phyloP scores from a whole-genome alignment of 2,888 invertebrate species.

The Pedicia rivosa region DNA sequence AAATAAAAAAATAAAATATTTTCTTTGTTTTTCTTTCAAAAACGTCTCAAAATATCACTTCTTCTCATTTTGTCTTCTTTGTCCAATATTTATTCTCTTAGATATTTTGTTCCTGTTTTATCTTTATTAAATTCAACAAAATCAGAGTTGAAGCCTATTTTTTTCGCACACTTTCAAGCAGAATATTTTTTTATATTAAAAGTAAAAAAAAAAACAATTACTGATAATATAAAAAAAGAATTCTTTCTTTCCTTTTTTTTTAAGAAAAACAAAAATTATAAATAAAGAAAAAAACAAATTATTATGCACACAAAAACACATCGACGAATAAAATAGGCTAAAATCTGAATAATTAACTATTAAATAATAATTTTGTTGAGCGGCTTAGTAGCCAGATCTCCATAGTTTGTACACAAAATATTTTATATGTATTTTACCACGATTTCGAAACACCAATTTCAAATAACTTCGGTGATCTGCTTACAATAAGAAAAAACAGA shows the following conservation, averaged over 20 bases:
- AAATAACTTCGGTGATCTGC: not conserved
- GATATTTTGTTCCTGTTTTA: constrained; percentile 10
- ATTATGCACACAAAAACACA: too few relatives aligned
- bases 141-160: constrained; percentile 13
- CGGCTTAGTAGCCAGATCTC: too few relatives aligned
- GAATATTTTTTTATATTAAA: not conserved
- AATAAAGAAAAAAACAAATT: constrained; percentile 3
- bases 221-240: too few relatives aligned
- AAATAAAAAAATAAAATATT: too few relatives aligned
- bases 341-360: not conserved
- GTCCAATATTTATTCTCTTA: not conserved
- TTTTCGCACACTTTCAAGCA: constrained; percentile 9
- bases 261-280: too few relatives aligned
- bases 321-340: constrained; percentile 7
- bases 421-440: constrained; percentile 7
- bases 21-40: too few relatives aligned
- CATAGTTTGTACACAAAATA: not conserved
- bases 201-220: not conserved
- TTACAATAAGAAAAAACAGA: not conserved
- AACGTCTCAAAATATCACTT: too few relatives aligned
- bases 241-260: too few relatives aligned
- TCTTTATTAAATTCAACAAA: constrained; percentile 3
- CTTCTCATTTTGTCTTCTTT: too few relatives aligned
- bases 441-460: constrained; percentile 17
- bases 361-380: constrained; percentile 3